These are phyloP conservation scores for Netelia melanura DNA, from an alignment of 2,888 invertebrate genomes.

Conservation along the genomic window DNA sequence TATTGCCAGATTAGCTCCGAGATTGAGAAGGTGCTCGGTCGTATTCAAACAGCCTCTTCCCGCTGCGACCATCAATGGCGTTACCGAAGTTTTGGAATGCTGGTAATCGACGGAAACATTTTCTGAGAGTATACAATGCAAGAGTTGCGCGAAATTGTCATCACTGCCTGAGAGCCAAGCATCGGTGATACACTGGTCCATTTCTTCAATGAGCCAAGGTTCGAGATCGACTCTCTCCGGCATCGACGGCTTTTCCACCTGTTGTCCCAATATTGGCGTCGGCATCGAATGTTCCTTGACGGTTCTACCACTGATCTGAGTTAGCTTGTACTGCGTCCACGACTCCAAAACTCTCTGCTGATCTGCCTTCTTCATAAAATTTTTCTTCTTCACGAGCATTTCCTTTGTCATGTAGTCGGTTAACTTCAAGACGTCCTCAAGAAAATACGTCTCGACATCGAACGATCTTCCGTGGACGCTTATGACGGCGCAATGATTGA, in stretches of 20 bases:
- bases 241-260: slow-evolving; percentile 76
- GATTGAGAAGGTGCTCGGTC: slow-evolving; percentile 89
- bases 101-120: slow-evolving; percentile 91
- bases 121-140: slow-evolving; percentile 92
- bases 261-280: slow-evolving; percentile 80
- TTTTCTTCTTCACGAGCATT: slow-evolving; percentile 84
- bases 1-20: slow-evolving; percentile 88
- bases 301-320: slow-evolving; percentile 61
- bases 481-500: slow-evolving; percentile 92
- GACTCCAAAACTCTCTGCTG: slow-evolving; percentile 82
- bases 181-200: slow-evolving; percentile 90
- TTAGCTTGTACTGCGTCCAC: slow-evolving; percentile 82
- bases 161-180: slow-evolving; percentile 87
- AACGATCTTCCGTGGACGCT: slow-evolving; percentile 91
- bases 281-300: slow-evolving; percentile 73
- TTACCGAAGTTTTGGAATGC: slow-evolving; percentile 88
- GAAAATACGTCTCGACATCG: slow-evolving; percentile 91
- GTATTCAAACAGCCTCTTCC: slow-evolving; percentile 89
- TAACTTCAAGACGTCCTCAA: slow-evolving; percentile 92
- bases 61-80: slow-evolving; percentile 93
- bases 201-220: slow-evolving; percentile 86
- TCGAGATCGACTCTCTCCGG: slow-evolving; percentile 86
- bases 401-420: slow-evolving; percentile 86
- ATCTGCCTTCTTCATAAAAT: slow-evolving; percentile 81
- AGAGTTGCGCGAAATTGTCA: slow-evolving; percentile 90